These are phyloP conservation scores for Tiaroga cobitis DNA, from an alignment of 2,797 vertebrate species.

Conservation along the genomic window DNA sequence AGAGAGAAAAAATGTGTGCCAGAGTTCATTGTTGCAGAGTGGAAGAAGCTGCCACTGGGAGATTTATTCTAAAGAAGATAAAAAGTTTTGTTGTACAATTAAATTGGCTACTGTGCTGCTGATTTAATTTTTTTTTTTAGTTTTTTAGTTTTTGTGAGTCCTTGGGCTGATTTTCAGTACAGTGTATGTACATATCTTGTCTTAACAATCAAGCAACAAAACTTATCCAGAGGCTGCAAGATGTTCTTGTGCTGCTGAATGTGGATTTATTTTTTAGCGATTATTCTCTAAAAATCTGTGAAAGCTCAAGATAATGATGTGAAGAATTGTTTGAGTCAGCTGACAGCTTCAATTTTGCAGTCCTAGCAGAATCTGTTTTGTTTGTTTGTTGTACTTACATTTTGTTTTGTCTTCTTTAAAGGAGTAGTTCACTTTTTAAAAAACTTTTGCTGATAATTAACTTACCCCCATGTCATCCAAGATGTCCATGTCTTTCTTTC, in stretches of 20 bases:
- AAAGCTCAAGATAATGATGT: not conserved
- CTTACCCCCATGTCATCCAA: too few species aligned
- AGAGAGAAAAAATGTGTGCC: conserved; percentile 43
- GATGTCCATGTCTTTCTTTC: too few species aligned
- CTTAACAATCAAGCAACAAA: not conserved
- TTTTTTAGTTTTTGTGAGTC: not conserved
- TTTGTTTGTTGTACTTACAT: not conserved
- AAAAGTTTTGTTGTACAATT: conserved; percentile 18
- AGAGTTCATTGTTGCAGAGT: conserved; percentile 43
- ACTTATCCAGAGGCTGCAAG: not conserved
- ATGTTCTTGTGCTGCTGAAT: not conserved
- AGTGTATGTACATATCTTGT: not conserved
- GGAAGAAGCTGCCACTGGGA: conserved; percentile 1
- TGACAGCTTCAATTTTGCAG: conserved; percentile 2
- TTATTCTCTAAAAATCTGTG: not conserved
- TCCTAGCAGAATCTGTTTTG: not conserved
- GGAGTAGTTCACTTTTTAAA: too few species aligned
- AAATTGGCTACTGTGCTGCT: not conserved
- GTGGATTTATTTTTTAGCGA: not conserved
- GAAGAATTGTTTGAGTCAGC: conserved; percentile 13
- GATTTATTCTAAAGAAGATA: conserved; percentile 3
- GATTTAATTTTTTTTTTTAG: not conserved
- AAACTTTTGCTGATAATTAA: too few species aligned
- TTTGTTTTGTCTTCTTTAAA: not conserved
- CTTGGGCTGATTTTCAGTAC: not conserved